Conservation (phyloP, 1,140 invertebrate species). For the Drosophila carrolli region DNA sequence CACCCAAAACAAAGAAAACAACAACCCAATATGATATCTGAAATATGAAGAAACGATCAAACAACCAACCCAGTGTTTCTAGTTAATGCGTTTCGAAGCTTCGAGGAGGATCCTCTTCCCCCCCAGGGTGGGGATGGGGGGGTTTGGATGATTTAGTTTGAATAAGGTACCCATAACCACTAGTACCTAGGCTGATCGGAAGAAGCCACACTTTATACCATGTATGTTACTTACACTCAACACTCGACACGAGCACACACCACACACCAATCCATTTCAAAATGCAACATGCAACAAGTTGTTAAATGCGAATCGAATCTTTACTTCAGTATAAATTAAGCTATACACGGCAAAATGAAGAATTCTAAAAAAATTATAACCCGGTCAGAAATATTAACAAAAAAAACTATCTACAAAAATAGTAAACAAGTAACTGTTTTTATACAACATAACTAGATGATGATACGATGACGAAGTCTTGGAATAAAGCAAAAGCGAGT, state of each 20-base stretch:
- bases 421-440: constrained; percentile 60
- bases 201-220: constrained; percentile 47
- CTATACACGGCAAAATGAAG: constrained; percentile 61
- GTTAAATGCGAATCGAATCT: constrained; percentile 69
- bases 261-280: constrained; percentile 42
- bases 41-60: constrained; percentile 48
- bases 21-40: constrained; percentile 40
- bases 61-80: constrained; percentile 59
- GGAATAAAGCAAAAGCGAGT: constrained; percentile 70
- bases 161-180: constrained; percentile 20
- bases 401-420: constrained; percentile 21
- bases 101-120: constrained; percentile 17
- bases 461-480: constrained; percentile 73
- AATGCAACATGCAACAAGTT: constrained; percentile 56
- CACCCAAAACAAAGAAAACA: constrained; percentile 29
- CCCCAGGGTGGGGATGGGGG: constrained; percentile 15
- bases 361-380: constrained; percentile 57
- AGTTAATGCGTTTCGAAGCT: constrained; percentile 59
- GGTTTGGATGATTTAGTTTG: constrained; percentile 18
- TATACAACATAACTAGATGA: constrained; percentile 73
- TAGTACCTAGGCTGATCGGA: constrained; percentile 56
- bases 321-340: constrained; percentile 80
- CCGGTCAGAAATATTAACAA: constrained; percentile 73
- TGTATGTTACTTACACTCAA: constrained; percentile 27
- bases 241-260: constrained; percentile 30